phyloP scores from a whole-genome alignment of 2,888 invertebrate species.

The Sesamia inferens region DNA sequence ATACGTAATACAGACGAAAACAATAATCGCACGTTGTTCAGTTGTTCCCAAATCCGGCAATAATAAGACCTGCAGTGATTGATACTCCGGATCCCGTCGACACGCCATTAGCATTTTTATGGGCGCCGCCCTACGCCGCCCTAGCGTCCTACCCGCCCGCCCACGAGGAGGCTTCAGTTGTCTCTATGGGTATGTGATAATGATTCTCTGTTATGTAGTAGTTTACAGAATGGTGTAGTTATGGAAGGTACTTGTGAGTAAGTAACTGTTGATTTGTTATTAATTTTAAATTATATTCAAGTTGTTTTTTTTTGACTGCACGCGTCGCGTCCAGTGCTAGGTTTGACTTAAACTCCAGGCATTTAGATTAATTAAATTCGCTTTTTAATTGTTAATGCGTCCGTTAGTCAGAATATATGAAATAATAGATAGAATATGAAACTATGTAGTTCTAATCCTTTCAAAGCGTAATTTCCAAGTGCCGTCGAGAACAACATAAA shows the following conservation, averaged over 20 bases:
- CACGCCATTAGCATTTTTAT: slow-evolving; percentile 91
- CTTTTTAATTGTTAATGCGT: too few species aligned
- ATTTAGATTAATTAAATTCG: neutral
- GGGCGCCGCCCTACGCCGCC: slow-evolving; percentile 74
- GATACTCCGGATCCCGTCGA: slow-evolving; percentile 89
- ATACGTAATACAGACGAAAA: slow-evolving; percentile 62
- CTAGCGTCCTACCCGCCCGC: slow-evolving; percentile 59
- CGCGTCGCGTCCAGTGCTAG: too few species aligned
- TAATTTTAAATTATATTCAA: neutral
- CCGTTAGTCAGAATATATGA: too few species aligned
- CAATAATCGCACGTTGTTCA: slow-evolving; percentile 78
- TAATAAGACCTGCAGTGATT: slow-evolving; percentile 86
- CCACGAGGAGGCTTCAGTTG: slow-evolving; percentile 54
- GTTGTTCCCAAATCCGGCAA: slow-evolving; percentile 78
- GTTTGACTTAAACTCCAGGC: neutral
- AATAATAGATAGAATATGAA: too few species aligned
- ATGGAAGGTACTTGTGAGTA: neutral
- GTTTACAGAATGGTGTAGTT: slow-evolving; percentile 27
- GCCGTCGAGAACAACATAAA: neutral
- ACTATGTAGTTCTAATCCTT: neutral
- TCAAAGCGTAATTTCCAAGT: neutral
- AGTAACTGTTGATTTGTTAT: slow-evolving; percentile 25
- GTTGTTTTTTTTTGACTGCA: too few species aligned
- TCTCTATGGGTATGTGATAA: slow-evolving; percentile 53
- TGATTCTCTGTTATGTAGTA: slow-evolving; percentile 54